phyloP scores from a whole-genome alignment of 1,140 invertebrate genomes.

The Helicoverpa armigera region DNA sequence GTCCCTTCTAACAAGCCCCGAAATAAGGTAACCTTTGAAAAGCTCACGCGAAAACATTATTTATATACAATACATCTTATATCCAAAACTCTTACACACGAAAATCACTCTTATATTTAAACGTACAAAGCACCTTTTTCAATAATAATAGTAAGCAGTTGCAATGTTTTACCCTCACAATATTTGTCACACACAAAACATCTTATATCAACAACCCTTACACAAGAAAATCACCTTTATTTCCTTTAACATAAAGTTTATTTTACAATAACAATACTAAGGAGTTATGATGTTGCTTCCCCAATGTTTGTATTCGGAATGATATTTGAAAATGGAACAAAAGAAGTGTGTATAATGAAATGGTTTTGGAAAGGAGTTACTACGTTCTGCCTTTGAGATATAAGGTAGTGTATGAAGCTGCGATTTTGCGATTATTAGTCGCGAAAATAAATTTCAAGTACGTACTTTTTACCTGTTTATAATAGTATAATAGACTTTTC shows the following conservation, averaged over 20 bases:
- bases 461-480: too few relatives aligned
- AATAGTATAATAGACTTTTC: too few relatives aligned
- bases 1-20: constrained; percentile 4
- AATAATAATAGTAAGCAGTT: not conserved
- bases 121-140: not conserved
- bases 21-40: constrained; percentile 20
- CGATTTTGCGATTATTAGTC: constrained; percentile 13
- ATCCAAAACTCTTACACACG: not conserved
- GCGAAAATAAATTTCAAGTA: not conserved
- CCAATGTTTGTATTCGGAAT: not conserved
- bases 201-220: not conserved
- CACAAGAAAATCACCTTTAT: not conserved
- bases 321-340: constrained; percentile 19
- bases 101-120: not conserved
- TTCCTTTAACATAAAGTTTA: not conserved
- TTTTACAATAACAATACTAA: not conserved
- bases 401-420: not conserved
- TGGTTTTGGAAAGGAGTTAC: not conserved
- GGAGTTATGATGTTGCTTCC: not conserved
- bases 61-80: not conserved
- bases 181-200: not conserved
- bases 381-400: not conserved
- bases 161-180: not conserved
- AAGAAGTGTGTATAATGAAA: not conserved
- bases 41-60: constrained; percentile 16